These are phyloP conservation scores for Pocota personata DNA, from an alignment of 2,888 invertebrate species.

Conservation along the genomic window DNA sequence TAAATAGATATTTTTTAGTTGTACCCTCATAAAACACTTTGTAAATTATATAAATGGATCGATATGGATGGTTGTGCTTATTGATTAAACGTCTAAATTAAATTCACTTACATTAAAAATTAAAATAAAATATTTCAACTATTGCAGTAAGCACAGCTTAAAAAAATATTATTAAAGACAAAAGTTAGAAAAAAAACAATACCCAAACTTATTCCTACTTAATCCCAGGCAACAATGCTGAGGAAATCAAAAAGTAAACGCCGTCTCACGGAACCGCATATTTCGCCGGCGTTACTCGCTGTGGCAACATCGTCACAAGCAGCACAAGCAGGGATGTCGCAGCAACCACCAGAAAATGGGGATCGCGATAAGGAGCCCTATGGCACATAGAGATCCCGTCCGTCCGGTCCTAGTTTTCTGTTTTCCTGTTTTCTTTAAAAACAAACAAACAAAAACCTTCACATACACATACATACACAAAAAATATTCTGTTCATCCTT, in stretches of 20 bases:
- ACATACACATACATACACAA: conserved; percentile 1
- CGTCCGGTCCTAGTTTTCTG: conserved; percentile 83
- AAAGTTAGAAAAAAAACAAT: conserved; percentile 18
- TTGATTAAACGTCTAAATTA: conserved; percentile 6
- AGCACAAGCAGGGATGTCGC: conserved; percentile 75
- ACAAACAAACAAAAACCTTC: conserved; percentile 29
- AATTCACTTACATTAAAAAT: not conserved
- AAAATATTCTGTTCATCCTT: not conserved
- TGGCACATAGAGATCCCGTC: conserved; percentile 81
- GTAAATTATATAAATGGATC: conserved; percentile 45
- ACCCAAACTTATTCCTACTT: conserved; percentile 49
- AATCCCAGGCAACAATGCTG: conserved; percentile 98
- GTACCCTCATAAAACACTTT: conserved; percentile 38
- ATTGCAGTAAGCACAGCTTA: conserved; percentile 2
- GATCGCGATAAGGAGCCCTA: conserved; percentile 81
- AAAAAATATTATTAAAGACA: conserved; percentile 1
- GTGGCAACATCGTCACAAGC: conserved; percentile 78
- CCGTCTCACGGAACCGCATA: conserved; percentile 92
- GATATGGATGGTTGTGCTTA: conserved; percentile 54
- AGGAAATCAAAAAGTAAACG: conserved; percentile 99
- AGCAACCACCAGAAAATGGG: conserved; percentile 85
- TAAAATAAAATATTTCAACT: not conserved
- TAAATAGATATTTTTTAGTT: conserved; percentile 62
- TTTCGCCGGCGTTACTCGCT: conserved; percentile 83
- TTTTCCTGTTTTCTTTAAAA: conserved; percentile 82